Evolutionary conservation across 2,797 vertebrate genomes (phyloP), one percentile per base, ranked within the genome.

Genomic region (Phoeniculus purpureus): DNA sequence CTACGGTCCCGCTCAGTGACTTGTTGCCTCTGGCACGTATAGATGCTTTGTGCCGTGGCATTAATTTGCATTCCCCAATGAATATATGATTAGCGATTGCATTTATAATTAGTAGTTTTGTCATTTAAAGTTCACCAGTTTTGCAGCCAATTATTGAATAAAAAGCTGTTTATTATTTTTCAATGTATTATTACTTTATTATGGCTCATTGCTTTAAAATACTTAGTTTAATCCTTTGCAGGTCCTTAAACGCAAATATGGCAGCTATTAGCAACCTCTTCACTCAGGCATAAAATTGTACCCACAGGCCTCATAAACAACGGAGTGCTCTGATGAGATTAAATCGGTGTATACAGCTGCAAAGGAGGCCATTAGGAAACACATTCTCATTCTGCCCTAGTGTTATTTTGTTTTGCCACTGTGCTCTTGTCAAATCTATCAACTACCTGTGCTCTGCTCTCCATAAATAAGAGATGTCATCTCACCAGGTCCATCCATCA

Each of bases 211-310:
- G 97, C 97, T 97, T 97, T 97, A 97, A 97, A 97, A 97, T 97
- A 96, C 96, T 98, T 97, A 93, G 74, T 94, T 95, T 96, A 98
- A 97, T 97, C 96, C 96, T 97, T 97, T 95, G 97, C 96, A 98
- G 97, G 97, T 97, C 97, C 97, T 97, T 98, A 97, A 97, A 98
- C 97, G 97, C 96, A 98, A 97, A 98, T 98, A 98, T 97, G 97
- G 97, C 94, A 97, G 97, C 98, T 98, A 98, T 98, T 98, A 98
- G 97, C 95, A 98, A 98, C 97, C 96, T 98, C 97, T 98, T 98
- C 98, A 98, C 97, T 98, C 97, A 98, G 97, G 97, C 98, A 97
- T 98, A 98, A 98, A 98, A 98, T 98, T 98, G 98, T 96, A 97
- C 98, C 98, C 98, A 94, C 95, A 98, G 98, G 98, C 97, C 97